A percentile compares a stretch with the other conserved stretches of the same genome.
Evolutionary conservation across 2,888 invertebrate genomes (phyloP).

Genomic region (Chalcosyrphus nemorum): DNA sequence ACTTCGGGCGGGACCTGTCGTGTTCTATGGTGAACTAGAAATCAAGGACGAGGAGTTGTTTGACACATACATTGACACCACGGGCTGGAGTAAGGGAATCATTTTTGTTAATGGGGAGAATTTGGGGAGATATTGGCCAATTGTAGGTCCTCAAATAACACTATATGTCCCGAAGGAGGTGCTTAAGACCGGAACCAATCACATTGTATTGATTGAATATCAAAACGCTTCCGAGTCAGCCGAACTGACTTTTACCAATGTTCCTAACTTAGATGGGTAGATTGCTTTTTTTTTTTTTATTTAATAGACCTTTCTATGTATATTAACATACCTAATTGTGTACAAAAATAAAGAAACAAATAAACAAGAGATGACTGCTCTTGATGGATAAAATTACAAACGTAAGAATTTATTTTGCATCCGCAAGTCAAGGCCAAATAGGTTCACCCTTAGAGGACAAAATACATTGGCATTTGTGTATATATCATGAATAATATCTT

Average conservation of each 20-base stretch:
- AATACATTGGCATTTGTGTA: too few species aligned
- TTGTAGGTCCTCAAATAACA: conserved; percentile 91
- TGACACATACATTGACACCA: conserved; percentile 91
- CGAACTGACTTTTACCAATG: conserved; percentile 80
- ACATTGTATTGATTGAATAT: conserved; percentile 85
- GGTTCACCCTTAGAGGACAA: too few species aligned
- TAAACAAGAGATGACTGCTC: too few species aligned
- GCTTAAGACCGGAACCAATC: conserved; percentile 84
- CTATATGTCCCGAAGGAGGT: conserved; percentile 91
- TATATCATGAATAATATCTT: too few species aligned
- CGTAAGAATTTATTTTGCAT: too few species aligned
- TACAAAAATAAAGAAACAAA: too few species aligned
- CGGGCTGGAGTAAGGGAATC: conserved; percentile 93
- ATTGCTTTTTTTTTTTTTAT: not conserved
- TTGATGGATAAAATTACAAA: too few species aligned
- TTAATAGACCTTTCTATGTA: too few species aligned
- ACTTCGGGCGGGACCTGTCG: conserved; percentile 83
- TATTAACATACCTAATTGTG: too few species aligned
- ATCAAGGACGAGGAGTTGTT: conserved; percentile 82
- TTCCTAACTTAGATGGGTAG: conserved; percentile 79
- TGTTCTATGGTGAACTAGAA: conserved; percentile 82
- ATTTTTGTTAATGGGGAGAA: conserved; percentile 93
- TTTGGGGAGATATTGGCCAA: conserved; percentile 92
- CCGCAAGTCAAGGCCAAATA: too few species aligned
- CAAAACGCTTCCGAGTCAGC: conserved; percentile 81